These are phyloP conservation scores for Mechanitis mazaeus DNA, from an alignment of 2,888 invertebrate genomes.

Conservation along the genomic window DNA sequence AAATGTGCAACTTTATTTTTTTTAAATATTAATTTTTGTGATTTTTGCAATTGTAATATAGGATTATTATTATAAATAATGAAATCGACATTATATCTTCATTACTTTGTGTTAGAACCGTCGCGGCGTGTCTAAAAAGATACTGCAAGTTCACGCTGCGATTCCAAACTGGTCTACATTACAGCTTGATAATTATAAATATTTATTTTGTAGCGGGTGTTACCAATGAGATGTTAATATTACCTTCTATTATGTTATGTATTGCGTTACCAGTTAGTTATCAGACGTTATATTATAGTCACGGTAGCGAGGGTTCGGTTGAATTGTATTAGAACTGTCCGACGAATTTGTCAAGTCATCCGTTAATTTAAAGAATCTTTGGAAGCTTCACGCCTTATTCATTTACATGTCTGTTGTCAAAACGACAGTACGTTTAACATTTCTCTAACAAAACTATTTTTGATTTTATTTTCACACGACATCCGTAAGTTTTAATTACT, in stretches of 20 bases:
- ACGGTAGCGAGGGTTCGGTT: constrained; percentile 14
- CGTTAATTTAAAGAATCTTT: constrained; percentile 2
- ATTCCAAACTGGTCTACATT: too few relatives aligned
- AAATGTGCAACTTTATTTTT: too few relatives aligned
- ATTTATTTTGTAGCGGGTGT: too few relatives aligned
- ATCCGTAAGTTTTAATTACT: background rate
- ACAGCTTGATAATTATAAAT: too few relatives aligned
- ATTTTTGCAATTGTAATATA: too few relatives aligned
- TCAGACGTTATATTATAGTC: constrained; percentile 52
- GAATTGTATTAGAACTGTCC: constrained; percentile 32
- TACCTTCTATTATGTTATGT: constrained; percentile 43
- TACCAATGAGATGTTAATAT: constrained; percentile 20
- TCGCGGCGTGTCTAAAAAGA: too few relatives aligned
- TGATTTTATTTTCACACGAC: too few relatives aligned
- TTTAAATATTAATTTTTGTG: too few relatives aligned
- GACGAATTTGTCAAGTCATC: constrained; percentile 4
- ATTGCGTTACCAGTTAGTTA: constrained; percentile 61
- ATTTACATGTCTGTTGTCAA: background rate
- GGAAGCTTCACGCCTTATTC: constrained; percentile 1
- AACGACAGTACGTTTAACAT: background rate
- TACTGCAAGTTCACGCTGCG: too few relatives aligned
- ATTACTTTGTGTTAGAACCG: too few relatives aligned
- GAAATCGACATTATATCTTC: too few relatives aligned
- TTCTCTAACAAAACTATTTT: background rate
- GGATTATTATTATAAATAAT: too few relatives aligned